phyloP scores from a whole-genome alignment of 2,888 invertebrate genomes.

The Ypsolopha sequella region DNA sequence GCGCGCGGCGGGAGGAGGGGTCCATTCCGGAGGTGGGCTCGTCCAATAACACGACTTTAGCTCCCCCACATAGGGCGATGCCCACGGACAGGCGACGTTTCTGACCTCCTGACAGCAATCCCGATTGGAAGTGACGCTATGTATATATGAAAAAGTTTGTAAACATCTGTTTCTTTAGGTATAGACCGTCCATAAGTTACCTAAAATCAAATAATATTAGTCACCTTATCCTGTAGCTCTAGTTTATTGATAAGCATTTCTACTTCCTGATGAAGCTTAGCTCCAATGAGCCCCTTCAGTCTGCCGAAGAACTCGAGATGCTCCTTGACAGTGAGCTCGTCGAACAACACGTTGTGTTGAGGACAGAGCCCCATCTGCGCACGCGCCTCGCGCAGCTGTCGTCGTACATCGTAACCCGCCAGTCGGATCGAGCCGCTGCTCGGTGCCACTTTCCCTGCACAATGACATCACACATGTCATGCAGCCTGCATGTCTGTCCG shows the following conservation, averaged over 20 bases:
- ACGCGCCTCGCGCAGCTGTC: slow-evolving; percentile 74
- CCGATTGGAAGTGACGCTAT: slow-evolving; percentile 68
- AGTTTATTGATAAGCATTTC: slow-evolving; percentile 74
- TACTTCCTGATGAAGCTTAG: slow-evolving; percentile 71
- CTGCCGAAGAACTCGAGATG: slow-evolving; percentile 86
- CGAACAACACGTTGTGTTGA: slow-evolving; percentile 88
- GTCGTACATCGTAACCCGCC: slow-evolving; percentile 78
- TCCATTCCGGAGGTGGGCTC: slow-evolving; percentile 91
- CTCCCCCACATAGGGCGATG: slow-evolving; percentile 81
- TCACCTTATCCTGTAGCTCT: slow-evolving; percentile 75
- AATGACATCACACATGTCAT: no score
- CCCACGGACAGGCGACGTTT: slow-evolving; percentile 82
- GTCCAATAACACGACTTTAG: slow-evolving; percentile 79
- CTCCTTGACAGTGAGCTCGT: slow-evolving; percentile 84
- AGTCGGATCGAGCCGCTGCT: slow-evolving; percentile 78
- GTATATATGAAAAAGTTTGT: no score
- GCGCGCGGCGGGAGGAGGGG: slow-evolving; percentile 84
- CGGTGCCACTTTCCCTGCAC: slow-evolving; percentile 73
- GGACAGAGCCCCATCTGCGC: slow-evolving; percentile 84
- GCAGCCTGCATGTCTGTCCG: no score
- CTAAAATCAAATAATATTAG: no score
- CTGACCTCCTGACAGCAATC: slow-evolving; percentile 81
- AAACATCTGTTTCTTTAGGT: no score
- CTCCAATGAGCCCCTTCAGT: slow-evolving; percentile 73
- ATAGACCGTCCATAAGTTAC: no score